Percentiles rank a stretch among this genome's conserved stretches.
phyloP scores from a whole-genome alignment of 2,888 invertebrate genomes.

The Bombylius major region DNA sequence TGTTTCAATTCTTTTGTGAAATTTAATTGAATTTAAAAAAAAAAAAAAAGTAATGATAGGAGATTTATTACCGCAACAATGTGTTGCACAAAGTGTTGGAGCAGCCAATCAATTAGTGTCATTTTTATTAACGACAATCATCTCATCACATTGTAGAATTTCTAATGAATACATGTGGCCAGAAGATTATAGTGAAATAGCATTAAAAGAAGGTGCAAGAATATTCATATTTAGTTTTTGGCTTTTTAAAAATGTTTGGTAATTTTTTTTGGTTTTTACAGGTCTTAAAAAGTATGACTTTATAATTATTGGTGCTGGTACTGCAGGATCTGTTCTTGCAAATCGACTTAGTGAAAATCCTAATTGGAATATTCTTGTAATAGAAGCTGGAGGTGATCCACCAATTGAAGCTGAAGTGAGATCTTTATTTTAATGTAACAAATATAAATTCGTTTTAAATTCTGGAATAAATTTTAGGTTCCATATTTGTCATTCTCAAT shows the following conservation, averaged over 20 bases:
- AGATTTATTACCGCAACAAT: constrained; percentile 17
- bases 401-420: constrained; percentile 33
- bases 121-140: constrained; percentile 43
- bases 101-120: constrained; percentile 37
- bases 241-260: not conserved
- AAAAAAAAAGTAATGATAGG: no score
- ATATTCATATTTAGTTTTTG: not conserved
- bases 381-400: constrained; percentile 42
- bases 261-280: constrained; percentile 5
- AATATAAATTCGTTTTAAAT: not conserved
- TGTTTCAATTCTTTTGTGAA: no score
- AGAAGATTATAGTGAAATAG: constrained; percentile 31
- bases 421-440: not conserved
- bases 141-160: constrained; percentile 46
- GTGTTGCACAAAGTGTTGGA: constrained; percentile 22
- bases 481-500: constrained; percentile 13
- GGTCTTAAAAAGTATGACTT: constrained; percentile 32
- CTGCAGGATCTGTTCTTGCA: constrained; percentile 39
- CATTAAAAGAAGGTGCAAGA: constrained; percentile 26
- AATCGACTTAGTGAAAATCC: constrained; percentile 38
- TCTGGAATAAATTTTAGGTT: constrained; percentile 19
- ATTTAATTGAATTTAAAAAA: no score
- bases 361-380: constrained; percentile 35
- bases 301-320: constrained; percentile 39
- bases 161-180: constrained; percentile 43